Conservation (phyloP, 2,888 invertebrate species). For the Congeria kusceri region DNA sequence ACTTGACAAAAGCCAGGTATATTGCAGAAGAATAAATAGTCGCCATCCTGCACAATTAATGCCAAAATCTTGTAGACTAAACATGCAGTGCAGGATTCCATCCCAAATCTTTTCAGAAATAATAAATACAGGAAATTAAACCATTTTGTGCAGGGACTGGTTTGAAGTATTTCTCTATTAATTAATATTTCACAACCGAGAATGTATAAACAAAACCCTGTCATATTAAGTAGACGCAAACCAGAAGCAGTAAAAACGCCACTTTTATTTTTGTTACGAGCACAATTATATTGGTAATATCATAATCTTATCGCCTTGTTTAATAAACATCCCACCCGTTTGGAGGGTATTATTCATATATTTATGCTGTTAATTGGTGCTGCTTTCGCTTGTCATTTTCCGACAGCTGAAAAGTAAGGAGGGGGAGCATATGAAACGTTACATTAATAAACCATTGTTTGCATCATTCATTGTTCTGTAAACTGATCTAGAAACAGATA, state of each 20-base stretch:
- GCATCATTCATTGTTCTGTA: slow-evolving; percentile 33
- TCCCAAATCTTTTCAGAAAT: slow-evolving; percentile 14
- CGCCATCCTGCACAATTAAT: neutral
- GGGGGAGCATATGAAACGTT: slow-evolving; percentile 21
- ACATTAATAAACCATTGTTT: slow-evolving; percentile 45
- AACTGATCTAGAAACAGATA: neutral
- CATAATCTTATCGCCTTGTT: slow-evolving; percentile 47
- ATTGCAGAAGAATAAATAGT: neutral
- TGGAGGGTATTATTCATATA: slow-evolving; percentile 55
- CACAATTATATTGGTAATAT: slow-evolving; percentile 42
- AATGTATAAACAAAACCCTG: slow-evolving; percentile 57
- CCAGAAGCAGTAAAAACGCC: slow-evolving; percentile 23
- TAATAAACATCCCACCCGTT: slow-evolving; percentile 60
- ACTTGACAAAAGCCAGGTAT: too few relatives aligned
- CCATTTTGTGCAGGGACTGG: neutral
- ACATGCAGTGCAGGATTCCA: slow-evolving; percentile 30
- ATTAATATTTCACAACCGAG: slow-evolving; percentile 43
- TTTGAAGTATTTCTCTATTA: slow-evolving; percentile 32
- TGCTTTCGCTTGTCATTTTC: slow-evolving; percentile 41
- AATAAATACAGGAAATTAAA: slow-evolving; percentile 18
- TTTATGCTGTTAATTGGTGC: slow-evolving; percentile 52
- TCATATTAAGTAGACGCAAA: slow-evolving; percentile 44
- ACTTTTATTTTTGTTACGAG: slow-evolving; percentile 2
- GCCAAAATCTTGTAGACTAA: slow-evolving; percentile 23
- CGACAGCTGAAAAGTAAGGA: slow-evolving; percentile 35